Percentiles rank a stretch among this genome's conserved stretches.
Conservation (phyloP, 2,113 vertebrate genomes). For the Hassar affinis region DNA sequence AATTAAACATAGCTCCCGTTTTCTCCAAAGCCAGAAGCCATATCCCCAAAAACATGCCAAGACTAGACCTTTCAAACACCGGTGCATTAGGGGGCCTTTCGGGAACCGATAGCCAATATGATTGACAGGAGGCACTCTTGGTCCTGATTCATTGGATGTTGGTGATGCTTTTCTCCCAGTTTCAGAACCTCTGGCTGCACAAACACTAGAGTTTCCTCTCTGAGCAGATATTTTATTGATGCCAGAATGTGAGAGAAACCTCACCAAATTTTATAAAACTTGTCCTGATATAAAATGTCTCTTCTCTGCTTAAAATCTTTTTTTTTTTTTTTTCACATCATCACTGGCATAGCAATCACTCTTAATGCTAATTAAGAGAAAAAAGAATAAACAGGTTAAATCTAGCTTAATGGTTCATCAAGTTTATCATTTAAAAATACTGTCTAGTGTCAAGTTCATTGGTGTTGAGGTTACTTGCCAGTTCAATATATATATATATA, state of each 20-base stretch:
- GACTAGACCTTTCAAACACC: constrained; percentile 9
- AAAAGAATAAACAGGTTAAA: background rate
- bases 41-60: constrained; percentile 4
- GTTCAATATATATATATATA: background rate
- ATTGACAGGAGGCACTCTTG: background rate
- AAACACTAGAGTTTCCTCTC: background rate
- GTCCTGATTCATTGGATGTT: background rate
- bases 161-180: background rate
- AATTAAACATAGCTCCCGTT: background rate
- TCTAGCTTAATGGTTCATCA: background rate
- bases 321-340: background rate
- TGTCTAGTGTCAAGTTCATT: background rate
- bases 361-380: background rate
- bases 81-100: background rate
- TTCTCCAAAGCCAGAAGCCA: background rate
- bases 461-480: too few species aligned
- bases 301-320: too few species aligned
- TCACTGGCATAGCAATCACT: background rate
- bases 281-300: background rate
- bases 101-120: background rate
- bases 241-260: constrained; percentile 11
- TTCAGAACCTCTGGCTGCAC: constrained; percentile 1
- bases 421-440: background rate
- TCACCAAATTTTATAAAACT: background rate
- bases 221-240: constrained; percentile 13